Conservation (phyloP, 2,888 invertebrate genomes). For the Boloria selene region DNA sequence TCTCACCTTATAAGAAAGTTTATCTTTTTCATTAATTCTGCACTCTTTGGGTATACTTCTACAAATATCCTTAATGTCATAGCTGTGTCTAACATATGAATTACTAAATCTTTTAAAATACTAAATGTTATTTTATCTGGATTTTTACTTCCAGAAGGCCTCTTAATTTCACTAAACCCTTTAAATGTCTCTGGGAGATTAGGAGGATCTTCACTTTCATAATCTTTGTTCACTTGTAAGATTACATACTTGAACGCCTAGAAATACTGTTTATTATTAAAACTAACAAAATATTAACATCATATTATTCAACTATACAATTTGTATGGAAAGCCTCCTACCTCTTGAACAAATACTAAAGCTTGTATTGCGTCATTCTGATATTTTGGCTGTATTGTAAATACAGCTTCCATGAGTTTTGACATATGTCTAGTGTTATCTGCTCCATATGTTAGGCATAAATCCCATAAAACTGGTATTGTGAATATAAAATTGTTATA, state of each 20-base stretch:
- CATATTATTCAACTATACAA: background rate
- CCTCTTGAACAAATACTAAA: constrained; percentile 79
- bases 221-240: constrained; percentile 77
- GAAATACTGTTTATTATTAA: constrained; percentile 32
- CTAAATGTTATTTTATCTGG: constrained; percentile 67
- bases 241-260: constrained; percentile 79
- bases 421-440: constrained; percentile 84
- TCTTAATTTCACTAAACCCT: constrained; percentile 69
- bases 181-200: constrained; percentile 75
- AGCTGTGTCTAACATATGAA: constrained; percentile 87
- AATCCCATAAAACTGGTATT: constrained; percentile 90
- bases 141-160: constrained; percentile 54
- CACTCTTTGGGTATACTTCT: constrained; percentile 84
- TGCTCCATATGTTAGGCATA: constrained; percentile 88
- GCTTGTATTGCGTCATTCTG: constrained; percentile 81
- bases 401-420: constrained; percentile 85
- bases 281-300: constrained; percentile 4
- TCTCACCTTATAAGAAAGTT: constrained; percentile 82
- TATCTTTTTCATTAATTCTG: constrained; percentile 77
- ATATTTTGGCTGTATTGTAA: constrained; percentile 86
- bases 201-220: constrained; percentile 68
- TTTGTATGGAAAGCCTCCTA: constrained; percentile 39
- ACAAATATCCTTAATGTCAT: constrained; percentile 86
- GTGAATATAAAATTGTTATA: constrained; percentile 92
- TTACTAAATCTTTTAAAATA: constrained; percentile 84